phyloP scores from a whole-genome alignment of 2,113 vertebrate species.

The Monopterus albus region DNA sequence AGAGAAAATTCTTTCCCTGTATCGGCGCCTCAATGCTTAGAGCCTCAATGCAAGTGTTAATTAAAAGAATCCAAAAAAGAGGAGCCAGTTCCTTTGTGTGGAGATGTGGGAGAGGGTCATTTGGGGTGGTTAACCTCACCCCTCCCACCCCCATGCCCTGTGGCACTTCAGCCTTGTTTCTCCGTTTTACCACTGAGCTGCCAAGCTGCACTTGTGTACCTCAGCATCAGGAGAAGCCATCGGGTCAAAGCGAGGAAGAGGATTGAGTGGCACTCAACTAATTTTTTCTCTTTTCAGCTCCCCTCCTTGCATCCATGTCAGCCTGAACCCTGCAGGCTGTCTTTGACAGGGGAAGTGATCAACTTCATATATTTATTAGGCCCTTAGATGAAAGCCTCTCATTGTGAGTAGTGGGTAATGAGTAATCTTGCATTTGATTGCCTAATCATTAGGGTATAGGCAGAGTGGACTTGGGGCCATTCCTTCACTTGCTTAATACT shows the following conservation, averaged over 20 bases:
- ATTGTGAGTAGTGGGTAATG: conserved; percentile 64
- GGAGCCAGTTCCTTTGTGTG: conserved; percentile 82
- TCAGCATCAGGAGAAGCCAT: conserved; percentile 74
- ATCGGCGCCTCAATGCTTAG: conserved; percentile 71
- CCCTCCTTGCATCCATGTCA: conserved; percentile 74
- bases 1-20: conserved; percentile 79
- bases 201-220: conserved; percentile 77
- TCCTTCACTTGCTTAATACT: conserved; percentile 56
- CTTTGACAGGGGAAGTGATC: conserved; percentile 81
- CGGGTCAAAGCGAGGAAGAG: conserved; percentile 74
- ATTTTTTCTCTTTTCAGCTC: conserved; percentile 56
- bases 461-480: conserved; percentile 53
- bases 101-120: conserved; percentile 76
- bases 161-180: conserved; percentile 76
- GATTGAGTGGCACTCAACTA: conserved; percentile 76
- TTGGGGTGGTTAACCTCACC: conserved; percentile 78
- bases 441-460: conserved; percentile 50
- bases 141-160: conserved; percentile 76
- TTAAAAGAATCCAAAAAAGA: conserved; percentile 88
- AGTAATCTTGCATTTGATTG: conserved; percentile 76
- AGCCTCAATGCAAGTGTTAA: conserved; percentile 86
- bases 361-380: conserved; percentile 82
- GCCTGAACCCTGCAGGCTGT: conserved; percentile 68
- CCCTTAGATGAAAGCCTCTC: conserved; percentile 67
- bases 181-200: conserved; percentile 73